Evolutionary conservation across 2,888 invertebrate species (phyloP), one percentile per base, ranked within the genome.

Genomic region (Nomada flava): DNA sequence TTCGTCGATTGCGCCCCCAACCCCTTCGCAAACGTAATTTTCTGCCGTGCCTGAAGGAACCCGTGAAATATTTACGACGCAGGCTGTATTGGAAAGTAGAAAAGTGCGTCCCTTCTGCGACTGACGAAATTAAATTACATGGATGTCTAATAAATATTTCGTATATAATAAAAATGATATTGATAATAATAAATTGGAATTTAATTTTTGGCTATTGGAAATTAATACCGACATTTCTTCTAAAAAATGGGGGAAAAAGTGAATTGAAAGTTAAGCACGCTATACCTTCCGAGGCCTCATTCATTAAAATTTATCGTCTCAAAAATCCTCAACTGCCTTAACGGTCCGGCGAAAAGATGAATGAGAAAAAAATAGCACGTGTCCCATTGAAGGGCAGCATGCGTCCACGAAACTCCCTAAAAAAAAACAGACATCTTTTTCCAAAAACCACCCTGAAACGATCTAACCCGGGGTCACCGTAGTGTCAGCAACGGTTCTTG

Each of bases 401-500:
- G 59, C 23, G 15, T 64, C 42, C 36, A 15, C 44, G 1, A 15
- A 1, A 4, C 20, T 1, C 0, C 2, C n/a, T 1, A 4, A n/a
- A 50, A 42, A 59, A 53, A n/a, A 64, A 52, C 50, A 71, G 60
- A 36, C 60, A n/a, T 72, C 36, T 57, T 36, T 42, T 29, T 68
- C 26, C 15, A 5, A 59, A 60, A 67, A 55, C 15, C 55, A 52
- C 73, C 77, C 52, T n/a, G 23, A 26, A 65, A 60, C 62, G 64
- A 73, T 55, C 44, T 60, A 62, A 68, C 26, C 20, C 7, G 65
- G 60, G 82, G 79, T 76, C 60, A 76, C 10, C 50, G 18, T 4
- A 59, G 47, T 73, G 78, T 83, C 78, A 78, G 36, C 75, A 83
- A 83, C 83, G 71, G 82, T 75, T 26, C 13, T 5, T 15, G 18